phyloP scores from a whole-genome alignment of 1,140 invertebrate species.

The Drusus annulatus region DNA sequence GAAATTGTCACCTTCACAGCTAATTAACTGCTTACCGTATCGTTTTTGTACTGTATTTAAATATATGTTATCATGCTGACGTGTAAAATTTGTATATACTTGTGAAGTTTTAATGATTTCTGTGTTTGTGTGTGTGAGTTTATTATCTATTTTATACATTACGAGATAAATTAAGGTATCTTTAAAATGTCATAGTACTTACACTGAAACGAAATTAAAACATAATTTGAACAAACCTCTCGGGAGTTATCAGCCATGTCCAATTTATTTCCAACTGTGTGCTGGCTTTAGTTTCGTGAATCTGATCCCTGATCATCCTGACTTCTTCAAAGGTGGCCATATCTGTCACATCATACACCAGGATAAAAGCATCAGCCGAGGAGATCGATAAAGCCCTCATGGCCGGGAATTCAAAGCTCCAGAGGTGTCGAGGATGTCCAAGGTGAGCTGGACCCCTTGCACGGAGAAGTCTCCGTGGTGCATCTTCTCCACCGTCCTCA shows the following conservation, averaged over 20 bases:
- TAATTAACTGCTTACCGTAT: too few relatives aligned
- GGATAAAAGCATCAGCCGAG: slow-evolving; percentile 90
- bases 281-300: slow-evolving; percentile 82
- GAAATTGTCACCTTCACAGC: too few relatives aligned
- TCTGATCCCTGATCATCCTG: slow-evolving; percentile 81
- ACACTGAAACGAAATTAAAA: too few relatives aligned
- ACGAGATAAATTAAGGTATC: too few relatives aligned
- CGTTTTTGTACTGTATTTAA: too few relatives aligned
- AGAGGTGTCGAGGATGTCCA: slow-evolving; percentile 94
- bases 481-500: slow-evolving; percentile 93
- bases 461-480: slow-evolving; percentile 91
- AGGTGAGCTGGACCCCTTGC: slow-evolving; percentile 80
- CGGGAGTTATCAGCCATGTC: slow-evolving; percentile 80
- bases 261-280: slow-evolving; percentile 92
- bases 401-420: slow-evolving; percentile 88
- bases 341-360: slow-evolving; percentile 91
- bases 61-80: too few relatives aligned
- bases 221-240: slow-evolving; percentile 71
- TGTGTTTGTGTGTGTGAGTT: too few relatives aligned
- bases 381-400: slow-evolving; percentile 94
- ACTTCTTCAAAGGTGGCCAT: slow-evolving; percentile 87
- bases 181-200: too few relatives aligned
- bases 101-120: too few relatives aligned
- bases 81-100: too few relatives aligned
- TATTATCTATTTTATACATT: too few relatives aligned